A percentile compares a stretch with the other conserved stretches of the same genome.
These are phyloP conservation scores for Saxicola maurus DNA, from an alignment of 2,797 vertebrate genomes.

Conservation along the genomic window DNA sequence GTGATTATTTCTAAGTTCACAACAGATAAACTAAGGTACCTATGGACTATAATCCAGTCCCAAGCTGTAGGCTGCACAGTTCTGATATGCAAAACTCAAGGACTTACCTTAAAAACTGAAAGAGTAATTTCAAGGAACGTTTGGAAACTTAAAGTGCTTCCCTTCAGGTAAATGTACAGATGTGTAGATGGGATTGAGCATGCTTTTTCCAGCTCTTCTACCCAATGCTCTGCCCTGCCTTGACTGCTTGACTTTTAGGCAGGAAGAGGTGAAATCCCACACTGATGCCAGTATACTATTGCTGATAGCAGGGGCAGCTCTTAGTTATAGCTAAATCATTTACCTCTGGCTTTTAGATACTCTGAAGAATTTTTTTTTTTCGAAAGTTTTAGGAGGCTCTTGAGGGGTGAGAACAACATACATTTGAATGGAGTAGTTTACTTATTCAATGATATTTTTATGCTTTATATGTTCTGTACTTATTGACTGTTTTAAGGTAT, in stretches of 20 bases:
- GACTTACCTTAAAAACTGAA: neutral
- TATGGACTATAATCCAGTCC: neutral
- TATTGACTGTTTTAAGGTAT: neutral
- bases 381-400: neutral
- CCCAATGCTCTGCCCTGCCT: neutral
- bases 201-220: neutral
- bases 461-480: neutral
- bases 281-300: neutral
- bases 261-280: neutral
- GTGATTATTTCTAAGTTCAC: neutral
- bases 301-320: neutral
- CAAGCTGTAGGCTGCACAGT: neutral
- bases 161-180: neutral
- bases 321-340: neutral
- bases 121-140: neutral
- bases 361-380: neutral
- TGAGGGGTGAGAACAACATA: neutral
- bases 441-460: neutral
- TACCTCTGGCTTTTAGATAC: neutral
- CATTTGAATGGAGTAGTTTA: neutral
- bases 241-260: neutral
- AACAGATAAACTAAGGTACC: neutral
- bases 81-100: neutral
- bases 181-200: neutral
- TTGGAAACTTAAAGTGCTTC: neutral